Evolutionary conservation across 1,140 invertebrate species (phyloP), one percentile per base, ranked within the genome.

Genomic region (Drosophila pectinifera): DNA sequence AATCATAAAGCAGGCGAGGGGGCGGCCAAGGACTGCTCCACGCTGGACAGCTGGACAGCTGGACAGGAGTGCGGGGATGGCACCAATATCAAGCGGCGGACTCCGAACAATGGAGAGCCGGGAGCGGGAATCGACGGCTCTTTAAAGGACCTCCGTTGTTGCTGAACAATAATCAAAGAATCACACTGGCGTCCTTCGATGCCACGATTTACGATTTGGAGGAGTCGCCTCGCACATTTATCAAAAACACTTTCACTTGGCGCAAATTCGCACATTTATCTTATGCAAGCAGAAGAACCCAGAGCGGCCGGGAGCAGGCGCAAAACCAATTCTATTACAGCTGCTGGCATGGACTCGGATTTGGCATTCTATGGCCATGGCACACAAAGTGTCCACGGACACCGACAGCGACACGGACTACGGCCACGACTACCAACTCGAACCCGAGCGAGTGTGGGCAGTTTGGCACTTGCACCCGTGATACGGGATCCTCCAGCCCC

Each of bases 161-260:
- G 61, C 65, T 58, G 45, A 34, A 31, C 38, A 67, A 68, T 68
- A 67, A 68, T 67, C 64, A 51, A 51, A 68, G 45, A 24, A 68
- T 68, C 64, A 46, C 36, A 14, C 28, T 16, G 54, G 42, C 24
- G 57, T 36, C 58, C 58, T 64, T 64, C 63, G 36, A 48, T 18
- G 14, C 20, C 36, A 70, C 55, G 46, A 39, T 73, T 73, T 73
- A 73, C 69, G 55, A 59, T 53, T 51, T 54, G 46, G 28, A 48
- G 51, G 42, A 28, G 48, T 28, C 56, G 48, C 45, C 14, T 20
- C 24, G 36, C 31, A 59, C 70, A 75, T 75, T 75, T 75, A 75
- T 75, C 72, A 75, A 75, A 75, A 75, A 75, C 75, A 78, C 74
- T 78, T 72, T 78, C 57, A 72, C 75, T 78, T 78, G 43, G 55